phyloP scores from a whole-genome alignment of 1,140 invertebrate genomes.

The Neomicropteryx cornuta region DNA sequence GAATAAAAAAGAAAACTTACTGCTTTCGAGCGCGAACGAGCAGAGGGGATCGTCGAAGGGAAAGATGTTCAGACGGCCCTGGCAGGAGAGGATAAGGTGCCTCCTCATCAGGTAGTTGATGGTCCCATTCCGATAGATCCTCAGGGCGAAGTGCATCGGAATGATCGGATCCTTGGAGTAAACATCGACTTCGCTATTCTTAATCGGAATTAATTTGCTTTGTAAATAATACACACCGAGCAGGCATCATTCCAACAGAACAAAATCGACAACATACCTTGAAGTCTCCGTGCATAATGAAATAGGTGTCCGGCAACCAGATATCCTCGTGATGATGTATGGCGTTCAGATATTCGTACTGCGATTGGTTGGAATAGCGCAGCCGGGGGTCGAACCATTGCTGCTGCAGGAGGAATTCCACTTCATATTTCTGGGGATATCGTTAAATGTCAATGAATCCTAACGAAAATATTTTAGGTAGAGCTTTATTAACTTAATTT shows the following conservation, averaged over 20 bases:
- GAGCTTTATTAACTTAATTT: not conserved
- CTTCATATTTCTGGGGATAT: constrained; percentile 79
- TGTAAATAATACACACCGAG: constrained; percentile 16
- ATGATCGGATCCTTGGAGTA: constrained; percentile 61
- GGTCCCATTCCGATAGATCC: constrained; percentile 83
- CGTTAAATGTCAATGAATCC: constrained; percentile 10
- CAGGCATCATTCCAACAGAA: not conserved
- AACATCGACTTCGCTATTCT: not conserved
- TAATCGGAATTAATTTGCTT: constrained; percentile 7
- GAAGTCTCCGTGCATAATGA: constrained; percentile 92
- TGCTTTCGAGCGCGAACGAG: constrained; percentile 90
- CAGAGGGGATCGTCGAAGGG: constrained; percentile 91
- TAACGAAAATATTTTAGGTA: not conserved
- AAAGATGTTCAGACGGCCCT: constrained; percentile 87
- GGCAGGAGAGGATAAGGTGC: constrained; percentile 84
- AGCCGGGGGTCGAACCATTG: constrained; percentile 83
- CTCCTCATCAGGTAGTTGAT: constrained; percentile 86
- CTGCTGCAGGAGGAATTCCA: constrained; percentile 83
- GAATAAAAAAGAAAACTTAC: constrained; percentile 51
- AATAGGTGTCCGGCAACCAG: constrained; percentile 89
- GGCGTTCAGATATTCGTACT: constrained; percentile 78
- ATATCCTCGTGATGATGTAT: constrained; percentile 83
- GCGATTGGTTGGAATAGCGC: constrained; percentile 72
- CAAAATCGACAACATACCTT: constrained; percentile 38
- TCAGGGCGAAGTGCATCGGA: constrained; percentile 80